Conservation (phyloP, 1,140 invertebrate species). For the Zaprionus ornatus region DNA sequence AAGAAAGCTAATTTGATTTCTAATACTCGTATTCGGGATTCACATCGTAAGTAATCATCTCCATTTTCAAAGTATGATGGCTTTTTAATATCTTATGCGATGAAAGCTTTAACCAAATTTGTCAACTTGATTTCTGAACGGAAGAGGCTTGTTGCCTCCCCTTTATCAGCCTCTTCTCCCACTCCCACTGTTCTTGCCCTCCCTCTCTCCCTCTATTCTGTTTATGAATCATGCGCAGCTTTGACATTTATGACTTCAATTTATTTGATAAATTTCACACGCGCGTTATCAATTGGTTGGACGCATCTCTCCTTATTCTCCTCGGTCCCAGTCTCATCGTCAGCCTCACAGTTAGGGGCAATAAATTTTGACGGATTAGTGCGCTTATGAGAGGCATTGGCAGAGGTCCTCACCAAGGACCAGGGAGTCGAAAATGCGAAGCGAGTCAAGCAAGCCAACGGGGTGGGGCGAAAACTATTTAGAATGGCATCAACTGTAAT, state of each 20-base stretch:
- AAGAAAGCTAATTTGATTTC: too few relatives aligned
- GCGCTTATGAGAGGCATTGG: constrained; percentile 72
- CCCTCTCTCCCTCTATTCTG: constrained; percentile 8
- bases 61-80: constrained; percentile 30
- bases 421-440: background rate
- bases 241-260: constrained; percentile 80
- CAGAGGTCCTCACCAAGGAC: constrained; percentile 38
- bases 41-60: background rate
- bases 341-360: constrained; percentile 52
- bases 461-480: constrained; percentile 66
- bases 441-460: background rate
- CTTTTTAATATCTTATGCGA: constrained; percentile 38
- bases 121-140: constrained; percentile 53
- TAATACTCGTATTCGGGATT: background rate
- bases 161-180: background rate
- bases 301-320: constrained; percentile 22
- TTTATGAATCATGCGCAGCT: constrained; percentile 77
- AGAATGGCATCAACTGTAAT: constrained; percentile 72
- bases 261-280: constrained; percentile 83
- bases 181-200: background rate
- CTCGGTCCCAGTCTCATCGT: constrained; percentile 12
- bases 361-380: constrained; percentile 83
- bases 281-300: constrained; percentile 78
- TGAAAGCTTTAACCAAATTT: constrained; percentile 46
- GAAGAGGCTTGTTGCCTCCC: background rate